Evolutionary conservation across 2,113 vertebrate genomes (phyloP).

Genomic region (Oryzias celebensis): DNA sequence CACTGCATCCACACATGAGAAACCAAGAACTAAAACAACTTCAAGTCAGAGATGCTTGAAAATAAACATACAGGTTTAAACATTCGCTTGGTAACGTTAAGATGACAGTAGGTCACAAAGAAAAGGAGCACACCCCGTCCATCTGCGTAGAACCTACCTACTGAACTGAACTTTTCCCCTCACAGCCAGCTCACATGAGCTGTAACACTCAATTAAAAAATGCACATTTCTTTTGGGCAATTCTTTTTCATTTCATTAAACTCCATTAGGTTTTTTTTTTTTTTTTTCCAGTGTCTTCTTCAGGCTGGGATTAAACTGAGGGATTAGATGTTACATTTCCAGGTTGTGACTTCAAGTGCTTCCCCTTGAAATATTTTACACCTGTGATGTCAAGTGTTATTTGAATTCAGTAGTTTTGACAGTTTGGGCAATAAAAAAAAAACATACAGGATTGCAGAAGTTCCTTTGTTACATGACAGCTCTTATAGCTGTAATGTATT

Average conservation of each 20-base stretch:
- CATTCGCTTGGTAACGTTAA: background rate
- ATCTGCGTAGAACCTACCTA: background rate
- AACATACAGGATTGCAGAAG: background rate
- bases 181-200: constrained; percentile 27
- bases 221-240: constrained; percentile 31
- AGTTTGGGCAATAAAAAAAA: background rate
- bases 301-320: constrained; percentile 44
- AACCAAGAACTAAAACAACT: too few relatives aligned
- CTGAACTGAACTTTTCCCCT: constrained; percentile 34
- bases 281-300: constrained; percentile 47
- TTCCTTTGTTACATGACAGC: background rate
- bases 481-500: background rate
- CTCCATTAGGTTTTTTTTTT: constrained; percentile 25
- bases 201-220: constrained; percentile 27
- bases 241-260: constrained; percentile 34
- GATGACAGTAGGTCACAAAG: too few relatives aligned
- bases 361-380: constrained; percentile 24
- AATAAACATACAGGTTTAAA: too few relatives aligned
- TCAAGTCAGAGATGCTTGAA: too few relatives aligned
- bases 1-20: too few relatives aligned
- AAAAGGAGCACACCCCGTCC: background rate
- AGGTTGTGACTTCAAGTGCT: constrained; percentile 29
- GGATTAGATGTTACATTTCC: constrained; percentile 47
- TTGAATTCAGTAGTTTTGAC: background rate
- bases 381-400: background rate